Evolutionary conservation across 1,140 invertebrate genomes (phyloP).

Genomic region (Tetragnatha versicolor): DNA sequence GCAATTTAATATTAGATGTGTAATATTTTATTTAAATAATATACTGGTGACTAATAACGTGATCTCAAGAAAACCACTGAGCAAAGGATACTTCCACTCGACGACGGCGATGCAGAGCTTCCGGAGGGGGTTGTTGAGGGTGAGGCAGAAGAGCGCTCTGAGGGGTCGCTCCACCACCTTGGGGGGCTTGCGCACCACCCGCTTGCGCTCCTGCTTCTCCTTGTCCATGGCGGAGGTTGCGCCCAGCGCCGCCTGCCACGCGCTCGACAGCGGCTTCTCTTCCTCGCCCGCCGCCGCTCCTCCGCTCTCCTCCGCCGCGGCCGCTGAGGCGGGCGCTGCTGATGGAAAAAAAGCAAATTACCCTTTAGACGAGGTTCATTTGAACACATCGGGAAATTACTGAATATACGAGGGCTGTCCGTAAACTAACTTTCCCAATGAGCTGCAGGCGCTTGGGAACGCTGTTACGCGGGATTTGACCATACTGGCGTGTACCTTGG

Average conservation of each 20-base stretch:
- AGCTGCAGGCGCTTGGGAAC: too few relatives aligned
- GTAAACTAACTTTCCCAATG: too few relatives aligned
- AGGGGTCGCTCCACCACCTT: constrained; percentile 85
- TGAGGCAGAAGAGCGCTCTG: constrained; percentile 90
- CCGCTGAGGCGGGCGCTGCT: not conserved
- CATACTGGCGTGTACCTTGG: too few relatives aligned
- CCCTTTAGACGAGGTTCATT: too few relatives aligned
- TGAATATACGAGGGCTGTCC: too few relatives aligned
- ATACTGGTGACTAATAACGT: too few relatives aligned
- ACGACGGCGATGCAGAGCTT: constrained; percentile 95
- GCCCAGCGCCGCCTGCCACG: constrained; percentile 65
- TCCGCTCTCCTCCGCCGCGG: not conserved
- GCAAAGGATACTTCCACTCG: constrained; percentile 99
- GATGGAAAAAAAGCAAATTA: not conserved
- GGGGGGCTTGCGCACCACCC: constrained; percentile 73
- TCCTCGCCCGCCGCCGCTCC: not conserved
- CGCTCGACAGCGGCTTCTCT: constrained; percentile 63
- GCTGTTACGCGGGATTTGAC: too few relatives aligned
- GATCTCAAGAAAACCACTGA: too few relatives aligned
- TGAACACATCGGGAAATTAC: too few relatives aligned
- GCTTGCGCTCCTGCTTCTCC: constrained; percentile 38
- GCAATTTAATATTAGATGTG: too few relatives aligned
- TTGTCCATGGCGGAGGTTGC: constrained; percentile 48
- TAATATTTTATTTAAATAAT: too few relatives aligned
- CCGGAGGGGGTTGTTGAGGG: constrained; percentile 91